Conservation (phyloP, 2,797 vertebrate species). For the Emydoidea blandingii region DNA sequence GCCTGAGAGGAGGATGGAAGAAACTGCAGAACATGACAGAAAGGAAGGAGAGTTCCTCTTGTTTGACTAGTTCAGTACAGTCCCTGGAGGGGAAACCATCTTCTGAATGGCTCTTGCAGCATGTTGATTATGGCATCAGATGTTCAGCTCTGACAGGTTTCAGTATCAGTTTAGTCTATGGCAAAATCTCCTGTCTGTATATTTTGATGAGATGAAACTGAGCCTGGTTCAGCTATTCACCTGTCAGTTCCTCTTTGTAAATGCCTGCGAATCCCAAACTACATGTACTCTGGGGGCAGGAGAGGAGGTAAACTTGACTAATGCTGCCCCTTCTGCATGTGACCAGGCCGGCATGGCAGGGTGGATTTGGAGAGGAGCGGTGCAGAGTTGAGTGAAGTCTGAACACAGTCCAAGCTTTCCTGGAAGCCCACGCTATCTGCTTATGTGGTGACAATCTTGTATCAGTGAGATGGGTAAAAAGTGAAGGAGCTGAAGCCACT, state of each 20-base stretch:
- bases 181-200: slow-evolving; percentile 47
- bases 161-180: not conserved
- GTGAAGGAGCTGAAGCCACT: not conserved
- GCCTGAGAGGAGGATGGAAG: not conserved
- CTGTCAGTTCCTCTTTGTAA: slow-evolving; percentile 35
- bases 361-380: not conserved
- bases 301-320: not conserved
- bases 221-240: slow-evolving; percentile 27
- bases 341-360: not conserved
- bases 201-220: slow-evolving; percentile 5
- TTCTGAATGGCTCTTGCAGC: not conserved
- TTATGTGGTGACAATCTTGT: not conserved
- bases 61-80: not conserved
- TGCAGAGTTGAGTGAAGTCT: not conserved
- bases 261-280: slow-evolving; percentile 16
- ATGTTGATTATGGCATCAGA: slow-evolving; percentile 26
- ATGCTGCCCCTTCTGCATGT: not conserved
- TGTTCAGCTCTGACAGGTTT: not conserved
- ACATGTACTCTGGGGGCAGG: not conserved
- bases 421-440: not conserved
- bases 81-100: not conserved
- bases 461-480: not conserved
- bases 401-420: not conserved
- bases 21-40: not conserved
- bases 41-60: not conserved